Evolutionary conservation across 1,140 invertebrate species (phyloP), one percentile per base, ranked within the genome.

Genomic region (Scylla paramamosain): DNA sequence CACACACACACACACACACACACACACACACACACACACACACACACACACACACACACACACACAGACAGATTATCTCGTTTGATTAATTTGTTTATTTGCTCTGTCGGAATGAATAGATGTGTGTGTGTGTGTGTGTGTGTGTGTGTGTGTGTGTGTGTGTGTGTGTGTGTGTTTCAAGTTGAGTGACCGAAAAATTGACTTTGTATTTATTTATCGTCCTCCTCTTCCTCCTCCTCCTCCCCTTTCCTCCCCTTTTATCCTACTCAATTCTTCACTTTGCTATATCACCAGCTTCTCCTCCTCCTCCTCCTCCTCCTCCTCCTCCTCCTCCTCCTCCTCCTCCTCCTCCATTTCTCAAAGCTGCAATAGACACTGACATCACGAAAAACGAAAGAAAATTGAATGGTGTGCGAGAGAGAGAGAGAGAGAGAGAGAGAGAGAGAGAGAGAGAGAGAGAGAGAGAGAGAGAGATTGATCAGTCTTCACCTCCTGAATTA

Each of bases 391-490:
- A n/a, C 20, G 67, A n/a, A n/a, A n/a, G 20, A 25, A 77, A 77
- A n/a, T 77, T 59, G 67, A 77, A n/a, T n/a, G 67, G 52, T 0
- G 52, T 14, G 46, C 46, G 46, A 48, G 25, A 77, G 67, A 77
- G 67, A 77, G 67, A 77, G 67, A 77, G 67, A 77, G 67, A 77
- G 67, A 77, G 67, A 77, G 67, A 77, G 67, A 77, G 67, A 77
- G 67, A 77, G 67, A 77, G 67, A 77, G 67, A 77, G 67, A 77
- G 67, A 77, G 67, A 77, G 67, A n/a, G 67, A 77, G 67, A 77
- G 67, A 77, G 67, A 77, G 67, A 77, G 67, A 77, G 20, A 77
- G 67, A 77, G 67, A 77, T 77, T 77, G 67, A 77, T 77, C 67
- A 77, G 67, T n/a, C 67, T 77, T 77, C 67, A 77, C 12, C 67